Evolutionary conservation across 2,888 invertebrate species (phyloP), one percentile per base, ranked within the genome.

Genomic region (Oligia fasciuncula): DNA sequence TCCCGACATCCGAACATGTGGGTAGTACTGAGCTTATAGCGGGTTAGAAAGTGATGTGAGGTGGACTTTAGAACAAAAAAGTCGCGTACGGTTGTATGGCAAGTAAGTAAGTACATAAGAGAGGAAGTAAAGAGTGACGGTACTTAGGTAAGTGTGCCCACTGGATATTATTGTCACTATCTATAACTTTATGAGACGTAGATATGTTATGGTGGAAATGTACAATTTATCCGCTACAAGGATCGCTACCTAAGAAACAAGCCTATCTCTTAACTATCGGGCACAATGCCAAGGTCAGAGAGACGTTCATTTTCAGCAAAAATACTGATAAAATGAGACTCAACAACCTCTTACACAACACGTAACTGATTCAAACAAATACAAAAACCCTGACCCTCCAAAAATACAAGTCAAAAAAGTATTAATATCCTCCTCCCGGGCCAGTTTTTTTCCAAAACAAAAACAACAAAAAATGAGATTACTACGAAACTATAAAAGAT

Each of bases 391-490:
- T 46, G 76, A 73, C 60, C 66, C 40, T 81, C 40, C 57, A 46
- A 77, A 85, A 83, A 73, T 68, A 80, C 76, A 80, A 62, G 69
- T 65, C 63, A 63, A 86, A 85, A 76, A 83, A 76, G 80, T 88
- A 85, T 85, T 87, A 87, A 88, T 87, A 80, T 80, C 86, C 13
- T 65, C 46, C 80, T 54, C 69, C 65, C 54, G 73, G 68, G 76
- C 66, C 80, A 83, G 76, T 73, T 80, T 81, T 81, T 83, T 77
- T 68, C 76, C 80, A 70, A 82, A 83, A 88, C 81, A 84, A 84
- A 84, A 88, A 86, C 77, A 86, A 87, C 83, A 87, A 87, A 87
- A 87, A 87, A 88, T 76, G 77, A 88, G 83, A 87, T 88, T 87
- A 85, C 83, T 77, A 54, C 73, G 73, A 76, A 79, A 80, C 73